phyloP scores from a whole-genome alignment of 2,113 vertebrate genomes.

The Chaetura pelagica region DNA sequence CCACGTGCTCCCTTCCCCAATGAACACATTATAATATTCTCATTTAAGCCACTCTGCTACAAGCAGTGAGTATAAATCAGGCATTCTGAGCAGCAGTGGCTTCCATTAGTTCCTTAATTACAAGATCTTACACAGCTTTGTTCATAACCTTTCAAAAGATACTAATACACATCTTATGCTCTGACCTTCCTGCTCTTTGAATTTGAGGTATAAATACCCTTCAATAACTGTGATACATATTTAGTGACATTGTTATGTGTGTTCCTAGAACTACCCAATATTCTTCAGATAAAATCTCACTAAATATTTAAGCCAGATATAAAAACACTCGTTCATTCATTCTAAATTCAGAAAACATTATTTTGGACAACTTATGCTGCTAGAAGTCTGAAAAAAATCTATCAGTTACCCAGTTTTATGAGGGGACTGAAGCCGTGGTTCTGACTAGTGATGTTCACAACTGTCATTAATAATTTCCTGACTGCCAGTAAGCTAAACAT shows the following conservation, averaged over 20 bases:
- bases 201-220: background rate
- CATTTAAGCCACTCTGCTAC: background rate
- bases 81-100: background rate
- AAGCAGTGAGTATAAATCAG: background rate
- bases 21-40: background rate
- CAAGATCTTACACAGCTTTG: background rate
- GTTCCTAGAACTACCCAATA: background rate
- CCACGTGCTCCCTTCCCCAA: background rate
- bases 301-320: background rate
- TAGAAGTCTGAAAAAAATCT: background rate
- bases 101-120: background rate
- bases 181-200: background rate
- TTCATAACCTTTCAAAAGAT: background rate
- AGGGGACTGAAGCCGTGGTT: background rate
- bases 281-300: background rate
- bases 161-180: background rate
- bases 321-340: background rate
- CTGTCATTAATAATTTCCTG: background rate
- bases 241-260: background rate
- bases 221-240: background rate
- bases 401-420: background rate
- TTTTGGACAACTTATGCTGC: background rate
- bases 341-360: background rate
- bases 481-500: background rate
- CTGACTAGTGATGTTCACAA: background rate